Conservation (phyloP, 2,797 vertebrate species). For the Phataginus tetradactyla region DNA sequence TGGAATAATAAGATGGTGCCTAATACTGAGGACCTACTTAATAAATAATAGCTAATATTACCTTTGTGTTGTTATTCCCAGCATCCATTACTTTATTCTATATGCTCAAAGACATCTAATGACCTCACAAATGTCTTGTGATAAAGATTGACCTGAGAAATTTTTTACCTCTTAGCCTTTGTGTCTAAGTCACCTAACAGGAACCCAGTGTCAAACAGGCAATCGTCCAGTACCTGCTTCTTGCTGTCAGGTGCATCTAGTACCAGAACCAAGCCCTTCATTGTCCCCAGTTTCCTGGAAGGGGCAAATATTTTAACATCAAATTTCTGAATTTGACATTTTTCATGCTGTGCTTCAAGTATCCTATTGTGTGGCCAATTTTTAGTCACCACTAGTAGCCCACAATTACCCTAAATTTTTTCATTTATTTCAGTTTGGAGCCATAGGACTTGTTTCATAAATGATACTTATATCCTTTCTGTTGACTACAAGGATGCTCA, state of each 20-base stretch:
- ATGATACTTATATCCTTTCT: not conserved
- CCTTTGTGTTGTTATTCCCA: not conserved
- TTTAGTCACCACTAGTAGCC: not conserved
- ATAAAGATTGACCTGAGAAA: not conserved
- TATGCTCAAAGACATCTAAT: not conserved
- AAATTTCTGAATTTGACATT: not conserved
- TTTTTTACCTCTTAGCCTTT: not conserved
- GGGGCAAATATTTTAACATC: not conserved
- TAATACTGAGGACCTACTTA: not conserved
- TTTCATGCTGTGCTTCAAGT: not conserved
- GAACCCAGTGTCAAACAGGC: not conserved
- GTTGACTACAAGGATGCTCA: not conserved
- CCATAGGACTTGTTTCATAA: not conserved
- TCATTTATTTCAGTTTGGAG: not conserved
- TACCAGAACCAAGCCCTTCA: fast-evolving
- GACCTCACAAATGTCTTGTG: not conserved
- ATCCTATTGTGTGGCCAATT: not conserved
- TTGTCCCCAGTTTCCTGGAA: not conserved
- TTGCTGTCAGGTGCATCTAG: not conserved
- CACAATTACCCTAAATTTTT: not conserved
- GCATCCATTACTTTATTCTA: not conserved
- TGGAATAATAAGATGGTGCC: not conserved
- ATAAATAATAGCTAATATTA: not conserved
- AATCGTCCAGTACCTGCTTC: fast-evolving
- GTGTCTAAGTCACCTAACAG: not conserved